phyloP scores from a whole-genome alignment of 2,797 vertebrate species.

The Amniataba percoides region DNA sequence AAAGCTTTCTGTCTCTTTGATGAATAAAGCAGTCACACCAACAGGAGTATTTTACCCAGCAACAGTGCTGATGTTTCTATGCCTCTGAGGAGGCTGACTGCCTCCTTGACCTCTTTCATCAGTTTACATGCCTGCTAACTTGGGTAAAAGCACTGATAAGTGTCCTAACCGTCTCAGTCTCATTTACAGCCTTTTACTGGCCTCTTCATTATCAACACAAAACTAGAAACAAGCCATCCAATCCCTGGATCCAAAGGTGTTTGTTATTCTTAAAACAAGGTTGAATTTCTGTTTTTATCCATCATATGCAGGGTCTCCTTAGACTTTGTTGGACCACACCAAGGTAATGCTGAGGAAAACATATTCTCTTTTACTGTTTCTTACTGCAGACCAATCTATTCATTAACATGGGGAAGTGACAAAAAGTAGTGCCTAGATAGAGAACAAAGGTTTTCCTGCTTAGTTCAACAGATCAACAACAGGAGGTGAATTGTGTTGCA shows the following conservation, averaged over 20 bases:
- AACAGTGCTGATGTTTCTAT: conserved; percentile 7
- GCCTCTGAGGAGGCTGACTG: background rate
- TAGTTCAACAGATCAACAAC: background rate
- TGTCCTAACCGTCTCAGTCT: background rate
- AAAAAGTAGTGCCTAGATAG: background rate
- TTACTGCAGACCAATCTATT: background rate
- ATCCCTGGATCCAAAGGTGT: background rate
- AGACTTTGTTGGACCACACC: background rate
- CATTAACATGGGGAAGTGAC: background rate
- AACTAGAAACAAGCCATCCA: background rate
- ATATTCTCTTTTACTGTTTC: background rate
- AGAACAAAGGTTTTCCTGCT: background rate
- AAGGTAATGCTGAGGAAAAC: background rate
- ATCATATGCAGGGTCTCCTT: background rate
- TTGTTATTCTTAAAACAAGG: background rate
- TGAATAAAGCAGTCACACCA: background rate
- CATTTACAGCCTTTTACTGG: conserved; percentile 27
- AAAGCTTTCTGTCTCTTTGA: background rate
- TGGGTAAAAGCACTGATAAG: background rate
- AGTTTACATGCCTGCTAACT: background rate
- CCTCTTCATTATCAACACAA: conserved; percentile 3
- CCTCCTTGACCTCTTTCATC: conserved; percentile 17
- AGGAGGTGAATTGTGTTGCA: background rate
- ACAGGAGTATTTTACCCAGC: background rate
- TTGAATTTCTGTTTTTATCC: background rate